These are phyloP conservation scores for Tribolium madens DNA, from an alignment of 1,140 invertebrate species.

Conservation along the genomic window DNA sequence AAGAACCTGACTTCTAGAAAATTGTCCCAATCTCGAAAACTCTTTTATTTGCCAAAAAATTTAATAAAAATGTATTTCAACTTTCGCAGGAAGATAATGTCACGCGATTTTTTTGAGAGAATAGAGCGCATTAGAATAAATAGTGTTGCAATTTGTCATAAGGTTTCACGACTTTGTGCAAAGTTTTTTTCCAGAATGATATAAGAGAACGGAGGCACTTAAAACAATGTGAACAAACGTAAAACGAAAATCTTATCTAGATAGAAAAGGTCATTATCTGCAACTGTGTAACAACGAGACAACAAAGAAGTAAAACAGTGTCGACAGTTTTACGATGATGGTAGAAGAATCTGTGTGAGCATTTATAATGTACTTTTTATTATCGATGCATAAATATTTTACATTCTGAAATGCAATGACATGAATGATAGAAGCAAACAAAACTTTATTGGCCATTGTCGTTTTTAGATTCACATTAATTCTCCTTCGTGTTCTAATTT, in stretches of 20 bases:
- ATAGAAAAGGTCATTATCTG: slow-evolving; percentile 32
- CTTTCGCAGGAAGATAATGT: background rate
- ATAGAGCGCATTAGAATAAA: slow-evolving; percentile 13
- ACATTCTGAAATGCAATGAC: background rate
- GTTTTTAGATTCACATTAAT: slow-evolving; percentile 7
- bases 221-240: slow-evolving; percentile 12
- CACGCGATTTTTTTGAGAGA: background rate
- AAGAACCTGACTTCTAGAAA: background rate
- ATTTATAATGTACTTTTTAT: slow-evolving; percentile 30
- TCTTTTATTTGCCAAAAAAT: background rate
- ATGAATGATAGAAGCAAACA: slow-evolving; percentile 20
- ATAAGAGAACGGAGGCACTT: background rate
- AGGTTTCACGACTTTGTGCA: background rate
- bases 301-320: slow-evolving; percentile 34
- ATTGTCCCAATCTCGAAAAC: background rate
- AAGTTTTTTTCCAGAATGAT: slow-evolving; percentile 25
- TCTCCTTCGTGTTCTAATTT: background rate
- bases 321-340: slow-evolving; percentile 16
- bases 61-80: background rate
- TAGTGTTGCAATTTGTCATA: slow-evolving; percentile 2
- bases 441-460: slow-evolving; percentile 16
- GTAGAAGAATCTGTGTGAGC: background rate
- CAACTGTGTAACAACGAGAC: slow-evolving; percentile 40
- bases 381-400: slow-evolving; percentile 22
- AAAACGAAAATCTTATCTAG: slow-evolving; percentile 12